phyloP scores from a whole-genome alignment of 2,888 invertebrate genomes.

The Conops quadrifasciatus region DNA sequence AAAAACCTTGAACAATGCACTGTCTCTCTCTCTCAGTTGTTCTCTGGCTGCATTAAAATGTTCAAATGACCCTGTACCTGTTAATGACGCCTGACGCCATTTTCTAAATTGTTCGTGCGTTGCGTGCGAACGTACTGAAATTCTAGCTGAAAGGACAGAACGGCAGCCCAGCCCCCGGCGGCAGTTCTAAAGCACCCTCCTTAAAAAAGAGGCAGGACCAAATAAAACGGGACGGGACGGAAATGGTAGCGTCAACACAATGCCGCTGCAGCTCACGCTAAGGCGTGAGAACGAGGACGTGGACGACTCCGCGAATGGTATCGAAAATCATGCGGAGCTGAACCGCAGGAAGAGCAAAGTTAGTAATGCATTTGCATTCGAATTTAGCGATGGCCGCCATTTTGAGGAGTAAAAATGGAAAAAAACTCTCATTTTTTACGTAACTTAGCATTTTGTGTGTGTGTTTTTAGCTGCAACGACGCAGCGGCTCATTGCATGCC shows the following conservation, averaged over 20 bases:
- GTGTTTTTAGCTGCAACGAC: background rate
- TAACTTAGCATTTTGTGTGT: background rate
- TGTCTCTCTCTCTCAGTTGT: no score
- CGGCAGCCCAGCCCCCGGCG: no score
- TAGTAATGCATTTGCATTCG: no score
- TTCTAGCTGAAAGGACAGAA: no score
- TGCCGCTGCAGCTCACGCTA: background rate
- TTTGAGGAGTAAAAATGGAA: background rate
- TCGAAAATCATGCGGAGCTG: background rate
- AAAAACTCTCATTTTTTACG: background rate
- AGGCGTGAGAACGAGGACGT: background rate
- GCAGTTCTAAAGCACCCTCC: no score
- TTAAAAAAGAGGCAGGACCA: no score
- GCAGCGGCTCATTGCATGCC: no score
- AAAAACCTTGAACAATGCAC: no score
- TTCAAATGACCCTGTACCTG: no score
- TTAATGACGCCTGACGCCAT: background rate
- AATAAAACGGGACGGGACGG: background rate
- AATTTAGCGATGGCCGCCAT: constrained; percentile 18
- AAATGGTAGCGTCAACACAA: background rate
- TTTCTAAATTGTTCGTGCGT: background rate
- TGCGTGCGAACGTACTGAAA: background rate
- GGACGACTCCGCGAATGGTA: background rate
- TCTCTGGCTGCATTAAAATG: no score
- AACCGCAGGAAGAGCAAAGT: background rate